phyloP scores from a whole-genome alignment of 2,888 invertebrate species.

The Cerastis leucographa region DNA sequence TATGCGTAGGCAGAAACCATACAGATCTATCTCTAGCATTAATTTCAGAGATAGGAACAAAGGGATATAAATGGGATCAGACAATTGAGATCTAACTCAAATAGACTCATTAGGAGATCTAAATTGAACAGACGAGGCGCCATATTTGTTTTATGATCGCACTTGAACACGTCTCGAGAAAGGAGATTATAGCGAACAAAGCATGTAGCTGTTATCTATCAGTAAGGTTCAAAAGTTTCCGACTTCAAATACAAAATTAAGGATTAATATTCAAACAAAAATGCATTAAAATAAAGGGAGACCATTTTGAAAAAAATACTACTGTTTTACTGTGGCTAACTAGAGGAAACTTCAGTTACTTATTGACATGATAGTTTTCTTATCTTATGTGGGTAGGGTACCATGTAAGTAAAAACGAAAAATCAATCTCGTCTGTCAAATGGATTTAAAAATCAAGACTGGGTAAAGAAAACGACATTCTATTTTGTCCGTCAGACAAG shows the following conservation, averaged over 20 bases:
- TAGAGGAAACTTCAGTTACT: no score
- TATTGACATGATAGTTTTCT: no score
- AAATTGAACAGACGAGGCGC: conserved; percentile 37
- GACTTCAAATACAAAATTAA: no score
- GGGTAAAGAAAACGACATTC: no score
- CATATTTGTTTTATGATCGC: conserved; percentile 43
- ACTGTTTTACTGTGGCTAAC: no score
- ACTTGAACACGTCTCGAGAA: conserved; percentile 7
- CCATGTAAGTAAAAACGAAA: neutral
- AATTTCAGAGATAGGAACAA: conserved; percentile 22
- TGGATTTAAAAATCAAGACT: neutral
- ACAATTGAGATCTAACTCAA: conserved; percentile 45
- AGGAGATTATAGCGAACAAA: neutral
- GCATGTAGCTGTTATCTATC: neutral
- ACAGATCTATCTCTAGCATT: neutral
- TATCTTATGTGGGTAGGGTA: no score
- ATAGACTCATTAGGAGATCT: conserved; percentile 45
- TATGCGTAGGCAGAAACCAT: neutral
- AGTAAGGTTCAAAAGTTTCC: no score
- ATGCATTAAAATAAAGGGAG: no score
- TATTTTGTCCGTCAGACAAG: no score
- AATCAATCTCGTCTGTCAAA: neutral
- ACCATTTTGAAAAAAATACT: no score
- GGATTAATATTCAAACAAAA: no score
- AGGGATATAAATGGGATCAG: conserved; percentile 28